Base-by-base conservation (phyloP, 2,888 invertebrate genomes). In the Ametastegia equiseti region DNA sequence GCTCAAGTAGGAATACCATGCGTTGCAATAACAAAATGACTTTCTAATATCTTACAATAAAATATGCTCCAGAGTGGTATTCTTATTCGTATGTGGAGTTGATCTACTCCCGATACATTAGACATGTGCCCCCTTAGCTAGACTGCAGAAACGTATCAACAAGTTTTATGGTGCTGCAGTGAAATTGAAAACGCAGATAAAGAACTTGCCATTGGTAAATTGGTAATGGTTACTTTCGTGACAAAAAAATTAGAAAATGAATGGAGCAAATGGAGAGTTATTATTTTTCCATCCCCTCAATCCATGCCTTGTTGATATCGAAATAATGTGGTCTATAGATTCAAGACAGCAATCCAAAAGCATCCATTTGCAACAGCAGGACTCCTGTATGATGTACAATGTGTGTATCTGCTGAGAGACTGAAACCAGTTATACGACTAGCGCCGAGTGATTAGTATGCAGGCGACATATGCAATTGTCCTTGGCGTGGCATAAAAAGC, bases 381-480 rank as follows among this genome's bases (percentile, higher is more conserved):
- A n/a, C n/a, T n/a, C n/a, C n/a, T n/a, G n/a, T n/a, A n/a, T n/a
- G n/a, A 33, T 6, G 3, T 33, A 36, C 50, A 50, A 23, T 6
- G 19, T 50, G 7, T 54, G 63, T 63, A 45, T 3, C n/a, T 0
- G 19, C 50, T 54, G 33, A 50, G 19, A 54, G n/a, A n/a, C 50
- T 15, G 45, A 54, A 54, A 54, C 50, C 75, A 54, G 75, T 75
- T 75, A 75, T 50, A 36, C 11, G 75, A 36, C 36, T 54, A n/a
- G 11, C 19, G 54, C 36, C 4, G 13, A 75, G 75, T 33, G 36
- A 57, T 78, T 60, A 60, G 78, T 78, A 78, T 78, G 75, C 75
- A 33, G 30, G 30, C 11, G n/a, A 63, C 9, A 39, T 60, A 63
- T 27, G 27, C 45, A n/a, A 39, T 60, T 45, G 15, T 57, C 39